Conservation (phyloP, 2,888 invertebrate genomes). For the Cotesia congregata region DNA sequence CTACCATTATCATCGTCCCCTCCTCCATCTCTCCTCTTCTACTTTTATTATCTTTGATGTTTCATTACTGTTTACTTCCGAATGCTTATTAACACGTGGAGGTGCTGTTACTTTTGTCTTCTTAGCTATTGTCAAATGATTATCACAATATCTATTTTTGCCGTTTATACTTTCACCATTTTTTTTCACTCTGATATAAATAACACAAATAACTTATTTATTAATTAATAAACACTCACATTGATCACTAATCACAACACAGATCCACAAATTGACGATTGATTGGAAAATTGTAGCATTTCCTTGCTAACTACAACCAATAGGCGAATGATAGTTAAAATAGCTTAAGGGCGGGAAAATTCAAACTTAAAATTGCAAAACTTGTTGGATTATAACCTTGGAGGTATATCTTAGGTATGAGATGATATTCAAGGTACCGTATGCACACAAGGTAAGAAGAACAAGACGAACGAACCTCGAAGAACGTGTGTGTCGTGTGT, state of each 20-base stretch:
- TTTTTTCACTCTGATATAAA: no score
- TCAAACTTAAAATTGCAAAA: neutral
- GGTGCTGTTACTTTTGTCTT: no score
- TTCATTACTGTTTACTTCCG: constrained; percentile 40
- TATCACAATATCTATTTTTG: no score
- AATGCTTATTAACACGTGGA: neutral
- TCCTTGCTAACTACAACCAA: neutral
- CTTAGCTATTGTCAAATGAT: no score
- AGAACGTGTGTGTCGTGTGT: constrained; percentile 1
- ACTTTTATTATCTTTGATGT: constrained; percentile 53
- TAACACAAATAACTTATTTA: no score
- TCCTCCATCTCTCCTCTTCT: constrained; percentile 44
- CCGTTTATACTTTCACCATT: no score
- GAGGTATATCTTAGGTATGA: neutral
- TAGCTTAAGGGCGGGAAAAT: neutral
- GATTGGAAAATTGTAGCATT: no score
- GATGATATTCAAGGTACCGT: constrained; percentile 1
- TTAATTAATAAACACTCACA: no score
- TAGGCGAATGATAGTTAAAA: neutral
- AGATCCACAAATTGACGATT: no score
- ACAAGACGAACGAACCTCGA: neutral
- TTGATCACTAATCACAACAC: no score
- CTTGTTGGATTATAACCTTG: neutral
- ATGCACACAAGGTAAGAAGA: constrained; percentile 1
- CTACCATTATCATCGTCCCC: constrained; percentile 35